phyloP scores from a whole-genome alignment of 1,140 invertebrate species.

The Nylanderia fulva region DNA sequence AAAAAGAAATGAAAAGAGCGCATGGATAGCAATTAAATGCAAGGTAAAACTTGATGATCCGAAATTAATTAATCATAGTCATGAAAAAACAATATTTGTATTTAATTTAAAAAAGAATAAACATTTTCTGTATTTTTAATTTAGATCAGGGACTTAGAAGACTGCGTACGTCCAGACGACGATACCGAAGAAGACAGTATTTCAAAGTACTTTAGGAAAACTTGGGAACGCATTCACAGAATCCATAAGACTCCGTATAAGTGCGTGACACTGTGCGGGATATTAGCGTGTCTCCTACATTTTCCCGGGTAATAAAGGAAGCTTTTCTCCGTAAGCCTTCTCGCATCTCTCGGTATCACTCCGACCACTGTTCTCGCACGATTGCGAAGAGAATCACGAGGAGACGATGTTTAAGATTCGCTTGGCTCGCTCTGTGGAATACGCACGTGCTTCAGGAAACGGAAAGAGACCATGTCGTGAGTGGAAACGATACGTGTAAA shows the following conservation, averaged over 20 bases:
- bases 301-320: constrained; percentile 74
- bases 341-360: neutral
- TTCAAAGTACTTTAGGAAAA: constrained; percentile 62
- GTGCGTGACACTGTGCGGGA: constrained; percentile 57
- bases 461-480: neutral
- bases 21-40: neutral
- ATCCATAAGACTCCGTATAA: constrained; percentile 58
- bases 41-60: neutral
- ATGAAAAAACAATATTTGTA: constrained; percentile 2
- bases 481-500: constrained; percentile 57
- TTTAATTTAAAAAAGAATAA: neutral
- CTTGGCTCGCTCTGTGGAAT: constrained; percentile 74
- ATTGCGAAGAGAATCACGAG: constrained; percentile 8
- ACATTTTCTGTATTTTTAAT: neutral
- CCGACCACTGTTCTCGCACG: neutral
- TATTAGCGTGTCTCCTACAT: constrained; percentile 64
- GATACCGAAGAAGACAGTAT: constrained; percentile 18
- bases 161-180: constrained; percentile 61
- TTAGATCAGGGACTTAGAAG: constrained; percentile 63
- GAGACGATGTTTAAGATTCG: constrained; percentile 66
- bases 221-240: constrained; percentile 51
- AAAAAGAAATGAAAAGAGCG: neutral
- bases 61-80: neutral
- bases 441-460: constrained; percentile 64
- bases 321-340: constrained; percentile 6